Evolutionary conservation across 2,113 vertebrate genomes (phyloP).

Genomic region (Cebus imitator): DNA sequence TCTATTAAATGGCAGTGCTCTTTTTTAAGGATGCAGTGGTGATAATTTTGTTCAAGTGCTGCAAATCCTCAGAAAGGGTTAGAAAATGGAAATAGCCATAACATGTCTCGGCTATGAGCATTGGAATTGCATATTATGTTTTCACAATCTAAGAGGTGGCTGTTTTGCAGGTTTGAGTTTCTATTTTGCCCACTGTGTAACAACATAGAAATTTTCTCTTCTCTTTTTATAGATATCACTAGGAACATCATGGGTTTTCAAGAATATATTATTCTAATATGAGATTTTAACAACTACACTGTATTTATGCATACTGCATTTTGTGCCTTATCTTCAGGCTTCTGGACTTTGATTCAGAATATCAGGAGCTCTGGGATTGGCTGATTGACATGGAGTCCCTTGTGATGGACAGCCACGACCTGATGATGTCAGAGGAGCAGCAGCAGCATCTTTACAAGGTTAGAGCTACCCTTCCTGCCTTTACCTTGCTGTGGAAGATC

Average conservation of each 20-base stretch:
- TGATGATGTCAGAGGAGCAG: slow-evolving; percentile 99
- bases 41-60: slow-evolving; percentile 32
- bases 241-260: slow-evolving; percentile 83
- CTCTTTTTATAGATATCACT: slow-evolving; percentile 75
- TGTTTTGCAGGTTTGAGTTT: slow-evolving; percentile 75
- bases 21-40: neutral
- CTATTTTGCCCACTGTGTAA: slow-evolving; percentile 79
- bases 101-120: neutral
- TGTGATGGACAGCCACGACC: slow-evolving; percentile 95
- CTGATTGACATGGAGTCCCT: slow-evolving; percentile 99
- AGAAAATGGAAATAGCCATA: slow-evolving; percentile 6
- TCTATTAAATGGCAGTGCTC: neutral
- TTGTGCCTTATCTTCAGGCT: slow-evolving; percentile 90
- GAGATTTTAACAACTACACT: slow-evolving; percentile 85
- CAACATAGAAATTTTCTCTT: slow-evolving; percentile 66
- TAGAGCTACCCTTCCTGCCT: slow-evolving; percentile 83
- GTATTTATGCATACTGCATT: slow-evolving; percentile 89
- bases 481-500: slow-evolving; percentile 88
- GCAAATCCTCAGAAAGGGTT: neutral
- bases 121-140: slow-evolving; percentile 39
- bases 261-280: slow-evolving; percentile 88
- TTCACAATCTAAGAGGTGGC: slow-evolving; percentile 74
- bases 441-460: slow-evolving; percentile 98
- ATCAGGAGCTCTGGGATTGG: slow-evolving; percentile 99
- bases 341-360: slow-evolving; percentile 96